These are phyloP conservation scores for Opisthocomus hoazin DNA, from an alignment of 2,113 vertebrate genomes.

Conservation along the genomic window DNA sequence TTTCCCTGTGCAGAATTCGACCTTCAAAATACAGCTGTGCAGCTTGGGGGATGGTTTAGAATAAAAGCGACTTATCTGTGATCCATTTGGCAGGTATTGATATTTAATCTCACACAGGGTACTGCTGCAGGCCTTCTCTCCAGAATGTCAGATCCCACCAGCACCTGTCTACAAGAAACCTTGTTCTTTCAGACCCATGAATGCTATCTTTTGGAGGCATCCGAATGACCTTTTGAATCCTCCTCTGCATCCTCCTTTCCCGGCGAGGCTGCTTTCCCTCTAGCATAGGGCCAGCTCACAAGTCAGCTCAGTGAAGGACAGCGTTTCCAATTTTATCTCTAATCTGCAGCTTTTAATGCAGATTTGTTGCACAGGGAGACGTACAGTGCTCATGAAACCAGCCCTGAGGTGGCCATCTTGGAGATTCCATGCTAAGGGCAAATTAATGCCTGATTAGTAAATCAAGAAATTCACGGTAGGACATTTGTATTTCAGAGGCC, in stretches of 20 bases:
- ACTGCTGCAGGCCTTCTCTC: background rate
- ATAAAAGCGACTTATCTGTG: background rate
- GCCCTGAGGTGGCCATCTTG: background rate
- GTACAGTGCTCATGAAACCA: background rate
- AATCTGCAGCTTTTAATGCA: background rate
- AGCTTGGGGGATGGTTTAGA: background rate
- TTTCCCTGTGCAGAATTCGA: background rate
- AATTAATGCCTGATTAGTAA: background rate
- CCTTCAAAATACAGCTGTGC: background rate
- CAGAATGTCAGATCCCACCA: background rate
- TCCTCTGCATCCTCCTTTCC: background rate
- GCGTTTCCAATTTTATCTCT: constrained; percentile 17
- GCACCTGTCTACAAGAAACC: background rate
- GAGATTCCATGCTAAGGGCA: background rate
- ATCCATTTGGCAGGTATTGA: background rate
- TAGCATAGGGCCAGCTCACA: background rate
- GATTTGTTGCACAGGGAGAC: background rate
- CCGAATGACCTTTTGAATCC: constrained; percentile 3
- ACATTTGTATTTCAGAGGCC: background rate
- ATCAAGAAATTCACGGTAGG: background rate
- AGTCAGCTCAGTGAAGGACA: background rate
- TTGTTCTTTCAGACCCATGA: background rate
- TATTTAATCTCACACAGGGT: background rate
- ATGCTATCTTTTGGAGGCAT: background rate
- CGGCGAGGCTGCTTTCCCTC: background rate